Evolutionary conservation across 2,888 invertebrate species (phyloP).

Genomic region (Drosophila kuntzei): DNA sequence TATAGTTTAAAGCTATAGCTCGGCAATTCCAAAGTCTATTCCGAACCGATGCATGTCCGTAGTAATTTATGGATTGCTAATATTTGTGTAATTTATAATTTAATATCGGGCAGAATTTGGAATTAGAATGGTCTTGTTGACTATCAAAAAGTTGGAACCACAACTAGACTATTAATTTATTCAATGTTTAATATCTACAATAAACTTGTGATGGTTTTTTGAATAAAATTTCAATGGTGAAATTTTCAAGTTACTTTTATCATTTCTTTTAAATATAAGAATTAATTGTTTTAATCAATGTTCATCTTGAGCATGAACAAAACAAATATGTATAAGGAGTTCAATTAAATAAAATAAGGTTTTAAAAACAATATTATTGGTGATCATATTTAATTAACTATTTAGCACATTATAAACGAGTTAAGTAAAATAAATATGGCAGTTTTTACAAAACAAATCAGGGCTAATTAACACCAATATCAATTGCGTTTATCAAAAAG

Average conservation of each 20-base stretch:
- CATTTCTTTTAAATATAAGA: too few relatives aligned
- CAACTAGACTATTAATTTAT: neutral
- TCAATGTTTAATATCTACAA: neutral
- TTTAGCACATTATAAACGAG: too few relatives aligned
- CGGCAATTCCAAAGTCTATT: neutral
- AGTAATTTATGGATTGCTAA: neutral
- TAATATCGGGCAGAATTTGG: neutral
- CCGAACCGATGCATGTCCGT: neutral
- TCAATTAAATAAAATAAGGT: too few relatives aligned
- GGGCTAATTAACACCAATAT: neutral
- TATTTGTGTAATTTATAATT: constrained; percentile 7
- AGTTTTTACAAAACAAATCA: neutral
- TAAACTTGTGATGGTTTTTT: neutral
- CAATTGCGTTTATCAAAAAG: neutral
- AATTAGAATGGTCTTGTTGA: neutral
- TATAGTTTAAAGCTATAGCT: constrained; percentile 1
- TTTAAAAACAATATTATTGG: neutral
- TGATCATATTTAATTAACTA: neutral
- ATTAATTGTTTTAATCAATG: neutral
- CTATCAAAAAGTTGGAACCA: neutral
- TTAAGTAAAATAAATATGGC: neutral
- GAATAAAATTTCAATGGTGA: neutral
- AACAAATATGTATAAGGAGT: neutral
- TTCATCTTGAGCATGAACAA: neutral
- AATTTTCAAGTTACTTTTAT: neutral